phyloP scores from a whole-genome alignment of 1,140 invertebrate genomes.

The Sinella curviseta region DNA sequence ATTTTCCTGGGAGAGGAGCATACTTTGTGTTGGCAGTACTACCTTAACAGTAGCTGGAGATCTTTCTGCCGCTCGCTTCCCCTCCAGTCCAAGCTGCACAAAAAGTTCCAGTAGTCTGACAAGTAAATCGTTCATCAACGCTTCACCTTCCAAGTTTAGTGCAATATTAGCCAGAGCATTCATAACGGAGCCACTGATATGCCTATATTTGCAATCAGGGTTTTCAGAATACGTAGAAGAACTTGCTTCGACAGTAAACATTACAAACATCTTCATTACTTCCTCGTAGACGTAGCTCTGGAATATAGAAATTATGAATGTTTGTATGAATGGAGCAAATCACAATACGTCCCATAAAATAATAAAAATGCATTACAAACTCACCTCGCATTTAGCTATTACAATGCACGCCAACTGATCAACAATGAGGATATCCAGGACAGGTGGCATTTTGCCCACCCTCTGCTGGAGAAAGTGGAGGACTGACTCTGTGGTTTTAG shows the following conservation, averaged over 20 bases:
- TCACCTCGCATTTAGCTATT: conserved; percentile 79
- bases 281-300: conserved; percentile 80
- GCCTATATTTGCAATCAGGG: conserved; percentile 60
- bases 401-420: conserved; percentile 97
- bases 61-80: conserved; percentile 88
- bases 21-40: conserved; percentile 41
- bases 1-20: background rate
- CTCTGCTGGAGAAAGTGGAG: conserved; percentile 95
- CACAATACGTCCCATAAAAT: background rate
- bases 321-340: background rate
- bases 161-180: conserved; percentile 93
- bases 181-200: conserved; percentile 91
- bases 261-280: conserved; percentile 96
- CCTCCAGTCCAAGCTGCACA: conserved; percentile 94
- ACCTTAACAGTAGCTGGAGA: conserved; percentile 69
- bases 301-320: conserved; percentile 41
- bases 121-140: conserved; percentile 82
- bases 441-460: conserved; percentile 82
- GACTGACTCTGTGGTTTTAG: conserved; percentile 90
- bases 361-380: conserved; percentile 35
- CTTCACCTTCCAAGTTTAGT: conserved; percentile 84
- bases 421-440: conserved; percentile 88
- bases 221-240: conserved; percentile 75
- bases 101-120: conserved; percentile 89
- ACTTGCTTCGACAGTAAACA: conserved; percentile 89